A percentile compares a stretch with the other conserved stretches of the same genome.
Conservation (phyloP, 2,113 vertebrate species). For the Cromileptes altivelis region DNA sequence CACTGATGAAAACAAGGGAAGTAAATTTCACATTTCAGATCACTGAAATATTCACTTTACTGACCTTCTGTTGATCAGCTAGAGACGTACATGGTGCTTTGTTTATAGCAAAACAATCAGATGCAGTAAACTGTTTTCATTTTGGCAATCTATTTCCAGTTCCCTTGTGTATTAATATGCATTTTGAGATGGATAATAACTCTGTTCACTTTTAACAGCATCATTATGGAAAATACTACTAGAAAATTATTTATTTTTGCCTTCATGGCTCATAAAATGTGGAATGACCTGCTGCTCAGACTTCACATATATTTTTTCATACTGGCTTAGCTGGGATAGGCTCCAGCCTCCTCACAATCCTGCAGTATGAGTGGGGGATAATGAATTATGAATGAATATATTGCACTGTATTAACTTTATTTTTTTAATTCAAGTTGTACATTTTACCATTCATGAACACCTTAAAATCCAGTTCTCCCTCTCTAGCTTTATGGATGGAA, state of each 20-base stretch:
- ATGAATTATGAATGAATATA: no score
- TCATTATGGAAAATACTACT: neutral
- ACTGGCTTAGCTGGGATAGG: neutral
- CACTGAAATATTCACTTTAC: neutral
- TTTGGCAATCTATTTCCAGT: neutral
- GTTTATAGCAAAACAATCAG: neutral
- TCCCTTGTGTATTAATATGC: neutral
- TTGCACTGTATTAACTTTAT: neutral
- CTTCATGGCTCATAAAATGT: neutral
- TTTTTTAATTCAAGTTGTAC: neutral
- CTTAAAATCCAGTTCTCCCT: neutral
- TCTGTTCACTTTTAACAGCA: neutral
- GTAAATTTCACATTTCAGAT: neutral
- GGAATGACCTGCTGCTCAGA: neutral
- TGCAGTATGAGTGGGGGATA: no score
- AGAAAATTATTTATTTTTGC: neutral
- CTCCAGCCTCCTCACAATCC: no score
- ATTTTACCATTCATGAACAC: neutral
- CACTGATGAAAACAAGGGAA: neutral
- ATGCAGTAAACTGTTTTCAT: neutral
- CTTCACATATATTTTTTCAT: neutral
- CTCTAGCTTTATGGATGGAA: neutral
- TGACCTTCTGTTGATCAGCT: neutral
- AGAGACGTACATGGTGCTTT: neutral
- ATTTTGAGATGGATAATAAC: neutral